Percentiles rank a stretch among this genome's conserved stretches.
These are phyloP conservation scores for Gymnobelideus leadbeateri DNA, from an alignment of 2,113 vertebrate genomes.

Conservation along the genomic window DNA sequence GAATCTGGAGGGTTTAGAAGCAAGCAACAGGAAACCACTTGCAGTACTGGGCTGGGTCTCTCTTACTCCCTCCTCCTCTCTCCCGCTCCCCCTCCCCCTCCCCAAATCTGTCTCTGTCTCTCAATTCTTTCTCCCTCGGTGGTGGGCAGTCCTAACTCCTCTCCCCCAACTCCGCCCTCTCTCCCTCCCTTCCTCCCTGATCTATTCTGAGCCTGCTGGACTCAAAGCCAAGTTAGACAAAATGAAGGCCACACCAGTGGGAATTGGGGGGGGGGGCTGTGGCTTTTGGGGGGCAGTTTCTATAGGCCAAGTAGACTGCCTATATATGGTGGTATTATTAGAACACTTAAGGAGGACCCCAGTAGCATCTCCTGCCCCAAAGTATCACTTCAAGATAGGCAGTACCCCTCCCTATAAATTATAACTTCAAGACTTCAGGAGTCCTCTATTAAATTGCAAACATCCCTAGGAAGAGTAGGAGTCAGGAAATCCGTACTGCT, in stretches of 20 bases:
- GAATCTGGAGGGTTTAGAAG: constrained; percentile 88
- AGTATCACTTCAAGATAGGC: background rate
- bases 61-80: constrained; percentile 52
- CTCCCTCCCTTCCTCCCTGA: constrained; percentile 65
- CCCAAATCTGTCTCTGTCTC: constrained; percentile 79
- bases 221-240: background rate
- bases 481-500: background rate
- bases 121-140: constrained; percentile 75
- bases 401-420: background rate
- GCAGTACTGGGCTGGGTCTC: constrained; percentile 88
- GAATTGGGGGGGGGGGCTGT: background rate
- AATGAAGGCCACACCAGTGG: constrained; percentile 81
- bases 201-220: constrained; percentile 72
- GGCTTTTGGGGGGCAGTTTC: background rate
- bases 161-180: constrained; percentile 81
- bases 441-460: background rate
- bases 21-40: constrained; percentile 88
- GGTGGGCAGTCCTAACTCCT: constrained; percentile 61
- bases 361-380: background rate
- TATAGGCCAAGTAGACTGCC: background rate
- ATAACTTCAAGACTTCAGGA: background rate
- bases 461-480: background rate
- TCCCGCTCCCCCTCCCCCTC: constrained; percentile 44
- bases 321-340: background rate
- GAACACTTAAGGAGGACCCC: background rate